Percentiles rank a stretch among this genome's conserved stretches.
Conservation (phyloP, 1,140 invertebrate species). For the Bilobella aurantiaca region DNA sequence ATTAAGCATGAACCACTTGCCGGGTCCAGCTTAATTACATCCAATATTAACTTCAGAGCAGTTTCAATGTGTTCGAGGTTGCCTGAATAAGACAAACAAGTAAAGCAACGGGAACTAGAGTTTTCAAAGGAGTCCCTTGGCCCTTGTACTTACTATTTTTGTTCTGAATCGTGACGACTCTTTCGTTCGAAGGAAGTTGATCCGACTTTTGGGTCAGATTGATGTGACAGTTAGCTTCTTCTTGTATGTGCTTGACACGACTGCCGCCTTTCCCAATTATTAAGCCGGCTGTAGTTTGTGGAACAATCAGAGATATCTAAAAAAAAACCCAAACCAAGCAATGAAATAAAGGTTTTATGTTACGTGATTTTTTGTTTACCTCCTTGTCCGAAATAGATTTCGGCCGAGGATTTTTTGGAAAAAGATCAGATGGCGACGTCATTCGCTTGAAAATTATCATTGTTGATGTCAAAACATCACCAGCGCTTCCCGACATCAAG, state of each 20-base stretch:
- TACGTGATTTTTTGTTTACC: slow-evolving; percentile 6
- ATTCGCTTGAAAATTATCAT: slow-evolving; percentile 35
- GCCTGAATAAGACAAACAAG: slow-evolving; percentile 15
- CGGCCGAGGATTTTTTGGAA: slow-evolving; percentile 33
- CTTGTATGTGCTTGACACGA: slow-evolving; percentile 34
- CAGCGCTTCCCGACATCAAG: slow-evolving; percentile 32
- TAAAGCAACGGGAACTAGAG: background rate
- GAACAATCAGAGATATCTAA: slow-evolving; percentile 33
- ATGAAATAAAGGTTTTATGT: background rate
- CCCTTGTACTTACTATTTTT: slow-evolving; percentile 29
- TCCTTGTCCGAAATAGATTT: slow-evolving; percentile 34
- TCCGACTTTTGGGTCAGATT: slow-evolving; percentile 35
- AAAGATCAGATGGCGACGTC: slow-evolving; percentile 35
- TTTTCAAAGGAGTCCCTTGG: background rate
- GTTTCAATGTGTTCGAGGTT: slow-evolving; percentile 33
- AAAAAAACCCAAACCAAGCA: background rate
- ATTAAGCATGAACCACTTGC: slow-evolving; percentile 30
- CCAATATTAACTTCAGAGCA: slow-evolving; percentile 30
- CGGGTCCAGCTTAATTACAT: slow-evolving; percentile 28
- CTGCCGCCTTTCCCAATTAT: slow-evolving; percentile 35
- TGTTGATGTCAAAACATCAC: slow-evolving; percentile 27
- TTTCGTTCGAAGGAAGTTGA: slow-evolving; percentile 33
- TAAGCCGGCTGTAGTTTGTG: slow-evolving; percentile 34
- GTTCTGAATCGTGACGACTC: slow-evolving; percentile 36
- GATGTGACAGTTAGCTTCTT: slow-evolving; percentile 35